Evolutionary conservation across 2,888 invertebrate species (phyloP), one percentile per base, ranked within the genome.

Genomic region (Scaptomyza cyrtandrae): DNA sequence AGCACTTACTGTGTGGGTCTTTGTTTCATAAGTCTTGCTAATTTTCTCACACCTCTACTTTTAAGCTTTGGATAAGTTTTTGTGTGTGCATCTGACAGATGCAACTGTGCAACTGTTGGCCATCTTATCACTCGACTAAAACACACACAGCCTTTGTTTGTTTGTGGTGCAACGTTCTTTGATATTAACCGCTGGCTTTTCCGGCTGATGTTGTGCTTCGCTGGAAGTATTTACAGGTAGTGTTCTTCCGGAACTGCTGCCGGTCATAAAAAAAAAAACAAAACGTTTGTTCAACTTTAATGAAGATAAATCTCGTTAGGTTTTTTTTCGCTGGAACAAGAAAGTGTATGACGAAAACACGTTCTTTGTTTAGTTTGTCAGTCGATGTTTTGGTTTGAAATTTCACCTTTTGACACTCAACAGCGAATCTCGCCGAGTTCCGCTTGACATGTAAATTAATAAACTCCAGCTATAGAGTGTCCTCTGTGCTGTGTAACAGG

Each of bases 401-500:
- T 85, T 88, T 88, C 86, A 88, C 80, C 83, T 84, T 70, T 80
- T 71, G 74, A 69, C 71, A 85, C 60, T 35, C 50, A 50, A 46
- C 50, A 49, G 50, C 31, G 54, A 45, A 46, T 24, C 39, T 35
- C 41, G 27, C 19, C 19, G 50, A 52, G 68, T 60, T 60, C 48
- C 62, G 45, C 58, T 44, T 81, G 87, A 86, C 88, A 90, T 85
- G 78, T 79, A 86, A 90, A 89, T 89, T 89, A 88, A 89, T 89
- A 90, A 82, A 85, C 77, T 87, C 56, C 66, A 56, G 53, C 53
- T 54, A 50, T 16, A 52, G 29, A 44, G 64, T 53, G 50, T 45
- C 63, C 53, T 48, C 46, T 48, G 33, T 69, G 46, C 68, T 52
- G 49, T 16, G 53, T 74, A 80, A 80, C 79, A 80, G 80, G 69